Evolutionary conservation across 2,113 vertebrate species (phyloP).

Genomic region (Ahaetulla prasina): DNA sequence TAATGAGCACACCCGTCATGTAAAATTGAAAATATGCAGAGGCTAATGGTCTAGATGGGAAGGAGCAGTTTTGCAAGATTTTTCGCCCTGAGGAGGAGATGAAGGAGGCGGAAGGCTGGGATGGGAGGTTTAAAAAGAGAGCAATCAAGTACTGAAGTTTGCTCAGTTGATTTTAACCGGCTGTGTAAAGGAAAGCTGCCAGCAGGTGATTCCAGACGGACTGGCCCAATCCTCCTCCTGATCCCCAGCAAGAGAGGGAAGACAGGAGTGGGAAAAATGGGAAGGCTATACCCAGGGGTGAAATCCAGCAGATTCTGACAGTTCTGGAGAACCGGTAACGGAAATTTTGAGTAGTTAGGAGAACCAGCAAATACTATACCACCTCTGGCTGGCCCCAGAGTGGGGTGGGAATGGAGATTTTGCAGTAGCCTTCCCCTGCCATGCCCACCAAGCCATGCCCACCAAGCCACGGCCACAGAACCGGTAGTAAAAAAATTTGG

Average conservation of each 20-base stretch:
- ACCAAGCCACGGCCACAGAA: too few relatives aligned
- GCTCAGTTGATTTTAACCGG: background rate
- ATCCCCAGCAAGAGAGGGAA: background rate
- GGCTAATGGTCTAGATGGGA: background rate
- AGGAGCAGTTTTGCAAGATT: background rate
- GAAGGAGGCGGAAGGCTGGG: background rate
- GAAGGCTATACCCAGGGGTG: background rate
- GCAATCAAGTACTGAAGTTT: too few relatives aligned
- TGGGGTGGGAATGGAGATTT: too few relatives aligned
- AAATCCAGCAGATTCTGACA: too few relatives aligned
- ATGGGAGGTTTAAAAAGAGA: background rate
- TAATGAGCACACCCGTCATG: background rate
- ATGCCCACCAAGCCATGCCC: too few relatives aligned
- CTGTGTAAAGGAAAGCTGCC: background rate
- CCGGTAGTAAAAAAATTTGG: too few relatives aligned
- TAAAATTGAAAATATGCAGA: conserved; percentile 1
- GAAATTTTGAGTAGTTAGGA: too few relatives aligned
- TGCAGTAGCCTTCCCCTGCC: too few relatives aligned
- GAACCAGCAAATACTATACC: too few relatives aligned
- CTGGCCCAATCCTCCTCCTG: background rate
- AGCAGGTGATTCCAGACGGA: background rate
- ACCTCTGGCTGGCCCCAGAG: too few relatives aligned
- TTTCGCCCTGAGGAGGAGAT: background rate
- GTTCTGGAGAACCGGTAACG: too few relatives aligned
- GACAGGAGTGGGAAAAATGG: background rate